phyloP scores from a whole-genome alignment of 2,888 invertebrate species.

The Conchocele bisecta region DNA sequence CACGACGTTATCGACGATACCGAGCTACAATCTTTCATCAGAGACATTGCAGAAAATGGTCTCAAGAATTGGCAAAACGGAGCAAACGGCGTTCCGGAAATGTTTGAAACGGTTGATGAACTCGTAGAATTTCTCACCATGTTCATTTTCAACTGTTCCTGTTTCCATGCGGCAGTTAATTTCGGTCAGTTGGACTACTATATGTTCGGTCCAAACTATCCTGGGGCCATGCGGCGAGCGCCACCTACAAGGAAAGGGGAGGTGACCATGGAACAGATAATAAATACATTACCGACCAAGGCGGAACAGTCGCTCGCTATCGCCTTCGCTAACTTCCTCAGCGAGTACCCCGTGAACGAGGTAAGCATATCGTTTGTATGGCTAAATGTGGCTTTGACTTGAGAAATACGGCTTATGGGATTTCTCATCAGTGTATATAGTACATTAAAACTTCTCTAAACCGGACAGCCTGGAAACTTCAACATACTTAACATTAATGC shows the following conservation, averaged over 20 bases:
- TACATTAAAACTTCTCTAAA: no score
- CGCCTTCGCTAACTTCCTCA: conserved; percentile 52
- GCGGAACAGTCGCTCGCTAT: conserved; percentile 47
- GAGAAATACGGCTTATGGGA: no score
- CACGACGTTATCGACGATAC: conserved; percentile 33
- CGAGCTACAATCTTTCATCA: conserved; percentile 43
- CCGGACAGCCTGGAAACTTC: no score
- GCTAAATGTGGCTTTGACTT: no score
- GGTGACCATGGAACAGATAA: conserved; percentile 35
- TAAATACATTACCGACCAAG: conserved; percentile 49
- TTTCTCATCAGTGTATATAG: not conserved
- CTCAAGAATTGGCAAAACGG: conserved; percentile 20
- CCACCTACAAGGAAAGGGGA: conserved; percentile 51
- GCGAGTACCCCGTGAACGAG: conserved; percentile 48
- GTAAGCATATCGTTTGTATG: conserved; percentile 16
- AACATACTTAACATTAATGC: no score
- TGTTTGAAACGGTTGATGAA: conserved; percentile 29
- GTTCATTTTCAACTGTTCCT: conserved; percentile 48
- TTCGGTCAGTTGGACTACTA: conserved; percentile 56
- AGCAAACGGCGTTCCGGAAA: conserved; percentile 45
- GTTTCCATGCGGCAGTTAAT: conserved; percentile 51
- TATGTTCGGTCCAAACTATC: conserved; percentile 55
- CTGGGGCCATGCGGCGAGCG: conserved; percentile 38
- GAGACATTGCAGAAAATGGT: conserved; percentile 45
- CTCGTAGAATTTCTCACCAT: conserved; percentile 43